Base-by-base conservation (phyloP, 2,888 invertebrate species). In the Orchesella flavescens region DNA sequence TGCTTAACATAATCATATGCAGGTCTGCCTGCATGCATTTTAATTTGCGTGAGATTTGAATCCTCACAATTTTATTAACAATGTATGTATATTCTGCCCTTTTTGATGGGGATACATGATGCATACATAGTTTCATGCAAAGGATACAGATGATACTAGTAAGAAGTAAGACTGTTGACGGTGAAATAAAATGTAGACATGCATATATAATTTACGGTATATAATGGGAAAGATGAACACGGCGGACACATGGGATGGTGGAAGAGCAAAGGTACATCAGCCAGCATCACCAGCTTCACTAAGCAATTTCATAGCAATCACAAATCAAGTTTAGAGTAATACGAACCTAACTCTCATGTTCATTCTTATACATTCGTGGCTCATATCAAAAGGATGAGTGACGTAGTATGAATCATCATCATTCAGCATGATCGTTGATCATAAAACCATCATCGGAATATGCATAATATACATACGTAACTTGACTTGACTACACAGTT, bases 221-320 rank as follows among this genome's bases (percentile, higher is more conserved):
- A 53, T 53, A 63, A 34, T 34, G 34, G 34, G 34, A 34, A 34
- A 34, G 34, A 34, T 34, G 34, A 34, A 34, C 21, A 34, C 34
- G 34, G 17, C 17, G 65, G 44, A 34, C 65, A 44, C 44, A 65
- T 65, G 65, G 21, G 34, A 34, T 9, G 65, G 17, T 44, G 65
- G 44, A 59, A 17, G 65, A 24, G 63, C 34, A 24, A 44, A 34
- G 65, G 65, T 44, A 65, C 24, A 55, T 55, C 55, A 46, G 7
- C n/a, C n/a, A n/a, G n/a, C n/a, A n/a, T n/a, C n/a, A 21, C 15
- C 23, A 65, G 44, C 65, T 43, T 65, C 65, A 65, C 65, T 44
- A 44, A 65, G 65, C 65, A 65, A 65, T 65, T 49, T 49, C n/a
- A 44, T 65, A 43, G 44, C 65, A 44, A 65, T 65, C 65, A 65